Percentiles rank a stretch among this genome's conserved stretches.
phyloP scores from a whole-genome alignment of 2,113 vertebrate genomes.

The Panthera uncia region DNA sequence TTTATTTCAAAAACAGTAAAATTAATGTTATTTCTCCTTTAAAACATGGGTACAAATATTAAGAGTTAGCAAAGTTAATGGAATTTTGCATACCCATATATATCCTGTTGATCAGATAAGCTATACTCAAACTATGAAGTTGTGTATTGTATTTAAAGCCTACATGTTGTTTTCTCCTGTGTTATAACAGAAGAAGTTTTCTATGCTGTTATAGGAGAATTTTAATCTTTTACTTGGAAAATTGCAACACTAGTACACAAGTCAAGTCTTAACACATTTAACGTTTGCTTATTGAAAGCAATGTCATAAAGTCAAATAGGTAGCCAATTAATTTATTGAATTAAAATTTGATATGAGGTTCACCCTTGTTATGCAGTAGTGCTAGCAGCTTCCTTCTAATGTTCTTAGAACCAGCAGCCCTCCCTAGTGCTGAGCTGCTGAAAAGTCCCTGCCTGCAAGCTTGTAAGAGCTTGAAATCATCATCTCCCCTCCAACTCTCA shows the following conservation, averaged over 20 bases:
- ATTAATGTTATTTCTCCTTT: neutral
- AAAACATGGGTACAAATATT: neutral
- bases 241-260: slow-evolving; percentile 88
- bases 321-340: neutral
- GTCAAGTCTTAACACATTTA: slow-evolving; percentile 87
- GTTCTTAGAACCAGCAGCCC: accelerated
- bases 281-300: slow-evolving; percentile 87
- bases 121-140: neutral
- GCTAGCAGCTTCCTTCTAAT: neutral
- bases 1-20: neutral
- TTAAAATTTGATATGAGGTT: slow-evolving; percentile 67
- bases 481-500: neutral
- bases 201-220: neutral
- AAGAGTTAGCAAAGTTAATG: neutral
- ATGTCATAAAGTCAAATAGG: slow-evolving; percentile 86
- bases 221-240: slow-evolving; percentile 83
- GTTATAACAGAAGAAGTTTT: neutral
- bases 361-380: slow-evolving; percentile 84
- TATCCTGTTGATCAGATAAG: neutral
- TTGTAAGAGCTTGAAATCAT: slow-evolving; percentile 22
- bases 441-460: neutral
- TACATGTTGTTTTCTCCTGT: neutral
- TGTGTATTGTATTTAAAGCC: neutral
- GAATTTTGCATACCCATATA: neutral
- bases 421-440: neutral